Evolutionary conservation across 2,797 vertebrate species (phyloP).

Genomic region (Eleutherodactylus coqui): DNA sequence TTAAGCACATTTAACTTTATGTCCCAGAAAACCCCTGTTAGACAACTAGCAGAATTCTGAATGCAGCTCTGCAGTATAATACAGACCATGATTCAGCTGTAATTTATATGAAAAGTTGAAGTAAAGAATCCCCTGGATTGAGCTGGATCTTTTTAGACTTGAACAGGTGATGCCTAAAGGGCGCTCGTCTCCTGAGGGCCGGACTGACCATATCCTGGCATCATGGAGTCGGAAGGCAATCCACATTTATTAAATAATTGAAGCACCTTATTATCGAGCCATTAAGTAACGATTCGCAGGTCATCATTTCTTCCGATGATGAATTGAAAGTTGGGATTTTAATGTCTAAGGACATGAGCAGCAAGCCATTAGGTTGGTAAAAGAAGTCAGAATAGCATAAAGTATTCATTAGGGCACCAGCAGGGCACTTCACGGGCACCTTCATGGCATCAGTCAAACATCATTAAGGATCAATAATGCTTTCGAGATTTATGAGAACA

Average conservation of each 20-base stretch:
- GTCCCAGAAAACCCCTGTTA: too few species aligned
- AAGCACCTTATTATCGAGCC: not conserved
- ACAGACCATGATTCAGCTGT: not conserved
- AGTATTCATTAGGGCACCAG: constrained; percentile 39
- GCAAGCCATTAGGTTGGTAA: not conserved
- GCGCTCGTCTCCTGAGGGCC: not conserved
- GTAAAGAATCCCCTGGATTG: not conserved
- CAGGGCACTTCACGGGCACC: constrained; percentile 36
- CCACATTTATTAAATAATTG: constrained; percentile 16
- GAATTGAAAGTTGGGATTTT: constrained; percentile 6
- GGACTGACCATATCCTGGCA: not conserved
- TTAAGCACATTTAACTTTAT: too few species aligned
- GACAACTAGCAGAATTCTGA: not conserved
- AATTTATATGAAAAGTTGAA: not conserved
- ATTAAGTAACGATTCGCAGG: constrained; percentile 13
- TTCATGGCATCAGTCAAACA: constrained; percentile 7
- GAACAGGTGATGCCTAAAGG: not conserved
- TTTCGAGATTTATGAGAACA: constrained; percentile 42
- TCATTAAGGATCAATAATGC: constrained; percentile 53
- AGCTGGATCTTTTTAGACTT: not conserved
- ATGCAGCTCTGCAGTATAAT: not conserved
- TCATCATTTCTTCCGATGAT: constrained; percentile 5
- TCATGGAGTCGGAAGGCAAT: not conserved
- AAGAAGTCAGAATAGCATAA: constrained; percentile 20
- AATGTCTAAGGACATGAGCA: not conserved